Base-by-base conservation (phyloP, 1,140 invertebrate species). In the Capitella teleta region DNA sequence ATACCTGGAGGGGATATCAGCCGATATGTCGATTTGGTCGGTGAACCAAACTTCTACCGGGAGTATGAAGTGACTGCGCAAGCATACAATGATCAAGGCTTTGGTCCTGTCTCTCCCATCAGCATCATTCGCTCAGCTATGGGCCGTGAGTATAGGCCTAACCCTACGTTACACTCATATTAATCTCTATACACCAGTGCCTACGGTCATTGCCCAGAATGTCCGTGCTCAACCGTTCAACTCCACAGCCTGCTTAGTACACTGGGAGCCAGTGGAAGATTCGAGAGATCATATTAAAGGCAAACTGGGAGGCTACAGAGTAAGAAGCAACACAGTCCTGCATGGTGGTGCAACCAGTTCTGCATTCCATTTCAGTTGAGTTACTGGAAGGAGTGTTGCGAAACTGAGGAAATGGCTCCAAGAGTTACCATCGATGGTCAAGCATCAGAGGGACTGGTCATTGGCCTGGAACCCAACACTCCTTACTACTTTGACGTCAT, bases 401-500 rank as follows among this genome's bases (percentile, higher is more conserved):
- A 55, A 12, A 38, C 53, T 23, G 45, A 52, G 12, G 51, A 21
- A 51, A 46, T 16, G 52, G 45, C 45, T 5, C 54, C 19, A 51
- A 57, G 28, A 57, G 59, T 24, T n/a, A 63, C 61, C 32, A 45
- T 65, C 25, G 58, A 57, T 36, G 64, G 65, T 3, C 48, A 62
- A 23, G 46, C 52, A 6, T 54, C 48, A 8, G 18, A 53, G 18
- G 86, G 90, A 0, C 70, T 95, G 0, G 89, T 98, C 60, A 89
- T 96, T 28, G 93, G 92, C 63, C 72, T 98, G 16, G 80, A 87
- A 53, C 87, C 91, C 0, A 83, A 95, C 65, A 94, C 87, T 0
- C 87, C 92, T 67, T 98, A 98, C 71, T 85, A 79, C 63, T 86
- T 96, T 0, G 90, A 78, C 60, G 88, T 92, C 2, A 93, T 94